Percentiles rank a stretch among this genome's conserved stretches.
phyloP scores from a whole-genome alignment of 1,140 invertebrate species.

The Leptonema lineaticorne region DNA sequence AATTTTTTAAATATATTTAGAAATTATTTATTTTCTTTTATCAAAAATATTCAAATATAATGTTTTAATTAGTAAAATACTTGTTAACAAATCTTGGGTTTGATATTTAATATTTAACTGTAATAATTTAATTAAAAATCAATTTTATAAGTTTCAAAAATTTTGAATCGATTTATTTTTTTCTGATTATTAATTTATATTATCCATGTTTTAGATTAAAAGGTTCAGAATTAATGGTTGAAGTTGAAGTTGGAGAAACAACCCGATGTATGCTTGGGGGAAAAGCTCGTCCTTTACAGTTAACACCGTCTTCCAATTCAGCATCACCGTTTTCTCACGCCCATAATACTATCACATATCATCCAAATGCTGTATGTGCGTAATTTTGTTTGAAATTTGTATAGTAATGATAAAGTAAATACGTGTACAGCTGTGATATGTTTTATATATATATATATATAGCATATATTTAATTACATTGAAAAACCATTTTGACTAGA shows the following conservation, averaged over 20 bases:
- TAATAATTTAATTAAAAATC: no score
- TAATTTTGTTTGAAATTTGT: constrained; percentile 33
- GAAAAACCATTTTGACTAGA: no score
- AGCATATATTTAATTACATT: no score
- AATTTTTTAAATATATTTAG: constrained; percentile 14
- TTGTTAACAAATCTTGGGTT: no score
- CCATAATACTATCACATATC: constrained; percentile 55
- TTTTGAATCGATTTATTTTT: no score
- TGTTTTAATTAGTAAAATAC: no score
- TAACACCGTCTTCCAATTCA: constrained; percentile 34
- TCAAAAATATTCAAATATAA: no score
- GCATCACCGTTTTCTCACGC: constrained; percentile 51
- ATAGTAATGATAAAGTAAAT: not conserved
- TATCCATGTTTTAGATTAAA: constrained; percentile 44
- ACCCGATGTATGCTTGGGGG: constrained; percentile 53
- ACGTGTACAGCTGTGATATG: constrained; percentile 16
- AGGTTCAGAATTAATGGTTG: constrained; percentile 46
- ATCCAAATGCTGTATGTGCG: constrained; percentile 50
- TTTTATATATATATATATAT: no score
- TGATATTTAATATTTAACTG: no score
- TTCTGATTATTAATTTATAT: not conserved
- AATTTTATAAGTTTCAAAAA: no score
- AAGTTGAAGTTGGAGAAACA: constrained; percentile 52
- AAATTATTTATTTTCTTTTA: not conserved
- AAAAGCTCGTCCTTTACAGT: constrained; percentile 48